Base-by-base conservation (phyloP, 2,888 invertebrate species). In the Microchrysa polita region DNA sequence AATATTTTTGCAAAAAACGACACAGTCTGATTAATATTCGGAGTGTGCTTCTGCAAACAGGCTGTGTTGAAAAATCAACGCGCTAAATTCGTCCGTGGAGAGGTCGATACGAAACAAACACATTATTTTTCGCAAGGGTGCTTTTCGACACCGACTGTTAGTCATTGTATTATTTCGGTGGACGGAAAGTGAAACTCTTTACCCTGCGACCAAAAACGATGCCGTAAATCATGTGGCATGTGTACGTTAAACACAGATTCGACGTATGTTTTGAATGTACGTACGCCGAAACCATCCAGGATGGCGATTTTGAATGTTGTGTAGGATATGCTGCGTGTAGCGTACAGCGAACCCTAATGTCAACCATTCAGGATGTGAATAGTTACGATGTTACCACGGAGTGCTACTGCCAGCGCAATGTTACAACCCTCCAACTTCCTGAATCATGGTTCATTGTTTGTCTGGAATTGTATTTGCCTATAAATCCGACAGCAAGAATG, bases 161-260 rank as follows among this genome's bases (percentile, higher is more conserved):
- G 27, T 7, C 4, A 34, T 34, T 34, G 27, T 34, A 34, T n/a
- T 34, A 34, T 34, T 34, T 34, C 27, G 27, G 27, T 34, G 27
- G 7, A 34, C 27, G 27, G 7, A 34, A 48, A 48, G 48, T n/a
- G 48, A 48, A 48, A 48, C 48, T 12, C 48, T 10, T 48, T n/a
- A 48, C 48, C 48, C 48, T n/a, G 12, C 48, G 5, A 48, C 48
- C 48, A n/a, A 12, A 48, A 48, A 48, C 14, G 48, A 48, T 48
- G 48, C 48, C 74, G 74, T 77, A 77, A 77, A 77, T 77, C 77
- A 77, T 75, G 77, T 61, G 73, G 67, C 77, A 77, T 77, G 77
- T 77, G 77, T 73, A 73, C 69, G 69, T 74, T 75, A 75, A 74
- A 72, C 40, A 69, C 67, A 71, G 48, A 55, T 55, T 69, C 69